Base-by-base conservation (phyloP, 2,113 vertebrate species). In the Python bivittatus region DNA sequence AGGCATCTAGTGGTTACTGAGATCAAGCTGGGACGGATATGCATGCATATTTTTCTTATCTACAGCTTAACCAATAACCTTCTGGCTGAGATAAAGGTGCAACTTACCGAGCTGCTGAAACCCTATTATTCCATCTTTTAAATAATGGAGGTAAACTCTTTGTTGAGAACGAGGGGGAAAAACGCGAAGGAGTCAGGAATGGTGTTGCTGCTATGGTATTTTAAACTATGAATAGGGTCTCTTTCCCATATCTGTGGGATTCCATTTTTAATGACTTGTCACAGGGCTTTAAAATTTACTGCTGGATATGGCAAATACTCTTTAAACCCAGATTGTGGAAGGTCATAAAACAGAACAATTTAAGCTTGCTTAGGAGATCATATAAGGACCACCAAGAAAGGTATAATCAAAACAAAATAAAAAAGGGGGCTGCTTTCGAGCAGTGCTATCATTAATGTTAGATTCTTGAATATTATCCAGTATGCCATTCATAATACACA, bases 201-300 rank as follows among this genome's bases (percentile, higher is more conserved):
- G 90, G 23, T 88, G 7, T 85, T 92, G 61, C 2, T 84, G 83
- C 11, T 44, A 0, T 0, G 91, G 1, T 87, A 88, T 95, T 95
- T 96, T 90, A 91, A 90, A 12, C 52, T 33, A 56, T 8, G 1
- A 48, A 33, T n/a, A 61, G 72, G 33, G 86, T 90, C n/a, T 90
- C 23, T 20, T 89, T 90, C 92, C 90, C 72, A 72, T 91, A 95
- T 90, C 92, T 61, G 0, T 79, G 93, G 48, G 85, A 90, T 72
- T 92, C 2, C 58, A 95, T 91, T 92, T 92, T 94, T 94, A 91
- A 52, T 95, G 13, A 95, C 22, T 94, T 91, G 56, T 86, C 92
- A 38, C 2, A 93, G 86, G 84, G 88, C 72, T 93, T 95, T 94
- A 94, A 93, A 95, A 93, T 84, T 84, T 15, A 90, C 79, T 87